Percentiles rank a stretch among this genome's conserved stretches.
These are phyloP conservation scores for Pipistrellus pipistrellus DNA, from an alignment of 2,797 vertebrate genomes.

Conservation along the genomic window DNA sequence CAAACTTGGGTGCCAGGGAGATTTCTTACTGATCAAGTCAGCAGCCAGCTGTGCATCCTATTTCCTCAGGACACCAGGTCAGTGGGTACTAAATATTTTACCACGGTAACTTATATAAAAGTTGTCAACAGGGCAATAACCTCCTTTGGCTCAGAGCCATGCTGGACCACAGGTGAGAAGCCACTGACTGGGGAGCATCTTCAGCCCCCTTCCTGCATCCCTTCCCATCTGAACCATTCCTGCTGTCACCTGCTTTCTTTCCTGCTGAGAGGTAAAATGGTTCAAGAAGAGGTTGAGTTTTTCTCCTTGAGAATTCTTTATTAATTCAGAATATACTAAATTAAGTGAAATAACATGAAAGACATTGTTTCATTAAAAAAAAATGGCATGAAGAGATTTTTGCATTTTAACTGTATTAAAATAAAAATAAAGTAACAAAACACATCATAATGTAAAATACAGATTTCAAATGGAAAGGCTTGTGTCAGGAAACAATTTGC, in stretches of 20 bases:
- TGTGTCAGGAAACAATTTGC: not conserved
- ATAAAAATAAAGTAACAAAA: constrained; percentile 1
- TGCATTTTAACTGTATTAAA: not conserved
- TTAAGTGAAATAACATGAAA: not conserved
- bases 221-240: not conserved
- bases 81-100: not conserved
- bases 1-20: not conserved
- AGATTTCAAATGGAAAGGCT: not conserved
- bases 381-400: not conserved
- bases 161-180: fast-evolving
- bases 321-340: constrained; percentile 4
- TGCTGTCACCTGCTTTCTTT: not conserved
- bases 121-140: not conserved
- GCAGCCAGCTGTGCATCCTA: not conserved
- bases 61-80: not conserved
- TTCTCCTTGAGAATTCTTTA: not conserved
- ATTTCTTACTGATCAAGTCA: not conserved
- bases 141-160: not conserved
- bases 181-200: too few relatives aligned
- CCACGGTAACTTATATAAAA: not conserved
- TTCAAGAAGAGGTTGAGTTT: not conserved
- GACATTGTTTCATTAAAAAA: not conserved
- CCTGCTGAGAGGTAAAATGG: not conserved
- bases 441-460: not conserved
- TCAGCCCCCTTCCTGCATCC: not conserved